Percentiles rank a stretch among this genome's conserved stretches.
These are phyloP conservation scores for Lepilemur ruficaudatus DNA, from an alignment of 2,797 vertebrate species.

Conservation along the genomic window DNA sequence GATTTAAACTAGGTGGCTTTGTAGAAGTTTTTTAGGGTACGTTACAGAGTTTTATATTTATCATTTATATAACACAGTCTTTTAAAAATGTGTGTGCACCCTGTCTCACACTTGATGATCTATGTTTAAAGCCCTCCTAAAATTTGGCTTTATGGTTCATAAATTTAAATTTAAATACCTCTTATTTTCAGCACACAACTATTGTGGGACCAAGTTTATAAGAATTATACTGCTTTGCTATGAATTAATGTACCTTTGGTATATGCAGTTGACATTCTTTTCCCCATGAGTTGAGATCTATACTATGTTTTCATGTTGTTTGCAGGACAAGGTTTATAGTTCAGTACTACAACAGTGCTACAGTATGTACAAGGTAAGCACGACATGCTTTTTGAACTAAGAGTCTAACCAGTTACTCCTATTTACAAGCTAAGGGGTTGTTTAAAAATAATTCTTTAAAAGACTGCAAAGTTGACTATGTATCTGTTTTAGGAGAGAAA, in stretches of 20 bases:
- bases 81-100: neutral
- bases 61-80: neutral
- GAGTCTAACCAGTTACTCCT: neutral
- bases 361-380: conserved; percentile 98
- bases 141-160: neutral
- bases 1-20: neutral
- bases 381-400: neutral
- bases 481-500: neutral
- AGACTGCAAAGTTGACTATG: neutral
- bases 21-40: neutral
- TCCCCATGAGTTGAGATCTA: neutral
- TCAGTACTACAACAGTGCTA: conserved; percentile 97
- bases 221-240: neutral
- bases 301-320: conserved; percentile 37
- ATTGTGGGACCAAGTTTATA: neutral
- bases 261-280: neutral
- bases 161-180: neutral
- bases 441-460: neutral
- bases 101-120: neutral
- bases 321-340: conserved; percentile 96
- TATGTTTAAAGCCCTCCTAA: neutral
- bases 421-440: neutral
- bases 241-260: neutral
- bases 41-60: neutral
- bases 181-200: neutral